Evolutionary conservation across 2,113 vertebrate genomes (phyloP).

Genomic region (Nanger granti): DNA sequence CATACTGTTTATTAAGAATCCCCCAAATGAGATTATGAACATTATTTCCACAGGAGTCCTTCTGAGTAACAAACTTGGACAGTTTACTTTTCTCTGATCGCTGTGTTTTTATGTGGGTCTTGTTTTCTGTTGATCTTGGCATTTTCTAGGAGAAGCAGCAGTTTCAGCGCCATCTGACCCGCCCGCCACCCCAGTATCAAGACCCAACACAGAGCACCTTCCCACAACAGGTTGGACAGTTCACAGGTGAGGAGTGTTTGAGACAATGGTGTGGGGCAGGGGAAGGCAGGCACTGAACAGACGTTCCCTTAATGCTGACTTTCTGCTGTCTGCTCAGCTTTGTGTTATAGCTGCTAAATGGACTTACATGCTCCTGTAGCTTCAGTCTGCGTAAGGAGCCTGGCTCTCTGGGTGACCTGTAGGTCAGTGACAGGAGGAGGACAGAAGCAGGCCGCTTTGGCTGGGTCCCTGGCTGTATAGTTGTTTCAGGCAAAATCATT

Average conservation of each 20-base stretch:
- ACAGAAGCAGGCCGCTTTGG: not conserved
- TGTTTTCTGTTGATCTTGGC: not conserved
- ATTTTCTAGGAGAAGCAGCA: constrained; percentile 91
- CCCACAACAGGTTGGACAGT: constrained; percentile 87
- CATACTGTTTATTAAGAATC: not conserved
- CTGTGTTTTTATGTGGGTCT: not conserved
- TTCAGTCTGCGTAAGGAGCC: not conserved
- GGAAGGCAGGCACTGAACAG: too few species aligned
- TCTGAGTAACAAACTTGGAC: not conserved
- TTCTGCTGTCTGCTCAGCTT: not conserved
- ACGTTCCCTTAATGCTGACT: fast-evolving
- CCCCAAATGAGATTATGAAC: not conserved
- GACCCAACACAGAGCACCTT: constrained; percentile 91
- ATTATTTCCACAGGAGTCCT: not conserved
- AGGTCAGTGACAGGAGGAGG: not conserved
- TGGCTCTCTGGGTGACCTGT: not conserved
- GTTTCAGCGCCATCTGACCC: constrained; percentile 92
- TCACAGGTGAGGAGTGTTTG: constrained; percentile 79
- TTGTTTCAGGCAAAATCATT: not conserved
- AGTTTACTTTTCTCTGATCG: not conserved
- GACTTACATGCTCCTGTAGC: not conserved
- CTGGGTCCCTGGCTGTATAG: not conserved
- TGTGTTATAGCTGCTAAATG: fast-evolving
- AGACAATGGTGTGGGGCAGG: fast-evolving
- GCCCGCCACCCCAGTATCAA: constrained; percentile 96